Base-by-base conservation (phyloP, 2,797 vertebrate genomes). In the Lepilemur ruficaudatus region DNA sequence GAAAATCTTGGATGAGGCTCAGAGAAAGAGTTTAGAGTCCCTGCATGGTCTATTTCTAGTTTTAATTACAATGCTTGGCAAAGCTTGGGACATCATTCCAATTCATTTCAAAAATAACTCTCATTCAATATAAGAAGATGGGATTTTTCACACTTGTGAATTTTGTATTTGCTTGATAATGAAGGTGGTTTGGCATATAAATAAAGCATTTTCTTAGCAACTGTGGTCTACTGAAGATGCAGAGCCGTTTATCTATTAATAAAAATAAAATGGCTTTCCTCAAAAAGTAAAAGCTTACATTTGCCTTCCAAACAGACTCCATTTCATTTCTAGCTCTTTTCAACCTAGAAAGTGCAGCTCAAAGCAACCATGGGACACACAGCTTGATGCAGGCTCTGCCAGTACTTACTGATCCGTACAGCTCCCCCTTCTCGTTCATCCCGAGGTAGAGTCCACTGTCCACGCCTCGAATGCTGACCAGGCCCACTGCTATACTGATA, bases 381-480 rank as follows among this genome's bases (percentile, higher is more conserved):
- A 90, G 22, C 20, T 7, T 8, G 35, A 9, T 1, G 0, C 78
- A 46, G 70, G 4, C n/a, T 55, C 59, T 57, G 22, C 5, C 3
- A 67, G 89, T 98, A 99, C 99, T 99, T 98, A 99, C 99, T 98
- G 99, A 99, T 98, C 99, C 99, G 0, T 99, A 99, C 61, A 99
- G 98, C 93, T 99, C 99, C 78, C 99, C 99, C 89, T 99, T 99
- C 98, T 99, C 99, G 97, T 99, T 99, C 99, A 99, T 99, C 96
- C 99, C 99, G 92, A 99, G 99, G 99, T 99, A 99, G 95, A 99
- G 99, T 97, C 99, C 99, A 92, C 99, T 99, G 98, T 99, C 99
- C 96, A 99, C 99, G 23, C 99, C 99, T 98, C 99, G 99, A 98
- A 99, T 99, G 99, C 99, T 99, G 98, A 99, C 99, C 98, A 99